phyloP scores from a whole-genome alignment of 2,797 vertebrate genomes.

The Urocyon cinereoargenteus region DNA sequence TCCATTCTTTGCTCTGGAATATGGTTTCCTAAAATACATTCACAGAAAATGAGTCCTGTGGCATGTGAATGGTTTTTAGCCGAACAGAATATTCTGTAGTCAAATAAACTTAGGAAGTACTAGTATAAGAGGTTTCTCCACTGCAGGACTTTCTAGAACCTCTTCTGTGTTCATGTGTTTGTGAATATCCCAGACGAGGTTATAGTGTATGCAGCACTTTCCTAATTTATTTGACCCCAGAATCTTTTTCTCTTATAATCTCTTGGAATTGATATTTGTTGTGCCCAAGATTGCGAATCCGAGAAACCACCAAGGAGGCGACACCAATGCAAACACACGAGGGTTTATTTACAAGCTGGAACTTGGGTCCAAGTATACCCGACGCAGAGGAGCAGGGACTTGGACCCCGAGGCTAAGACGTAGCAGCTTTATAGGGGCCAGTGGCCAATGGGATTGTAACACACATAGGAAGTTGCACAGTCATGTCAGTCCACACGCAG shows the following conservation, averaged over 20 bases:
- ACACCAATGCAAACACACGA: no score
- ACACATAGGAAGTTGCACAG: no score
- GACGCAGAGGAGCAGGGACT: no score
- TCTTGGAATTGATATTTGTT: neutral
- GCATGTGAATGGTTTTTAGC: neutral
- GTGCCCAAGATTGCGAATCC: no score
- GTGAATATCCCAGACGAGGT: neutral
- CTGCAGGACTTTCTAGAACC: neutral
- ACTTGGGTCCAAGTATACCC: no score
- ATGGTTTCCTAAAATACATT: neutral
- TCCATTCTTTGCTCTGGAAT: neutral
- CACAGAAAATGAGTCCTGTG: neutral
- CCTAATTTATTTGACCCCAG: neutral
- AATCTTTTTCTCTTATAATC: neutral
- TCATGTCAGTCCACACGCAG: no score
- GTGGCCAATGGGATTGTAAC: no score
- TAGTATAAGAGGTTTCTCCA: neutral
- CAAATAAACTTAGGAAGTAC: neutral
- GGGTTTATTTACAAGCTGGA: no score
- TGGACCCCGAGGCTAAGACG: no score
- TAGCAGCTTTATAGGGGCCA: no score
- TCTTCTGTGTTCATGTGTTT: neutral
- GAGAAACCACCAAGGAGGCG: no score
- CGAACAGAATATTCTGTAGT: neutral
- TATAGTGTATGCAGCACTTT: neutral